Evolutionary conservation across 2,888 invertebrate genomes (phyloP).

Genomic region (Scaeva pyrastri): DNA sequence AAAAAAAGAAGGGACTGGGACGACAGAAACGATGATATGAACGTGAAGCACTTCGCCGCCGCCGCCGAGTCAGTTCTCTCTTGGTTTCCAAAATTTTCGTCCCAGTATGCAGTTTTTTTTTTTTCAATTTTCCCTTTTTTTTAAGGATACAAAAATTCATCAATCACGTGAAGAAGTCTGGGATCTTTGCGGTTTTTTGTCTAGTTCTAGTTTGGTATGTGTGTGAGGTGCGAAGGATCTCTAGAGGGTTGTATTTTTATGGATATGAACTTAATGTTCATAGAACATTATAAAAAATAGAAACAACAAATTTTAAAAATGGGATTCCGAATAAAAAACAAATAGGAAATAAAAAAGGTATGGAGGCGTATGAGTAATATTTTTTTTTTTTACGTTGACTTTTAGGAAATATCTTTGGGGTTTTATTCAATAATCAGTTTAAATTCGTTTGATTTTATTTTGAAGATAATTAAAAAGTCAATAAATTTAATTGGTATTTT

Average conservation of each 20-base stretch:
- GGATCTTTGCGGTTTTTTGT: neutral
- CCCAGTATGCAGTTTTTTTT: neutral
- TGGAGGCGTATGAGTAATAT: no score
- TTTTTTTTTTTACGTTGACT: no score
- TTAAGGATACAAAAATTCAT: slow-evolving; percentile 57
- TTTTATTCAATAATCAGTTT: no score
- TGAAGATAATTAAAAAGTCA: no score
- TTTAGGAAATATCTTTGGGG: no score
- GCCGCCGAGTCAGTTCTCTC: neutral
- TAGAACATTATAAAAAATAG: no score
- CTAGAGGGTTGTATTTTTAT: neutral
- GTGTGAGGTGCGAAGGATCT: neutral
- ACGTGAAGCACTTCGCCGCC: neutral
- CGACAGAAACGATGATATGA: neutral
- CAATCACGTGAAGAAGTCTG: slow-evolving; percentile 70
- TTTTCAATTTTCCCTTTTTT: slow-evolving; percentile 3
- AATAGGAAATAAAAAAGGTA: no score
- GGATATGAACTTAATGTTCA: no score
- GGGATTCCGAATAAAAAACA: no score
- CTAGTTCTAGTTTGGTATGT: neutral
- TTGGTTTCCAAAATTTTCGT: neutral
- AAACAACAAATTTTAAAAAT: no score
- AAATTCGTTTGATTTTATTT: no score
- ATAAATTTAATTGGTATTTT: no score
- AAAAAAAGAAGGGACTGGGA: neutral